These are phyloP conservation scores for Apis cerana DNA, from an alignment of 1,140 invertebrate species.

Conservation along the genomic window DNA sequence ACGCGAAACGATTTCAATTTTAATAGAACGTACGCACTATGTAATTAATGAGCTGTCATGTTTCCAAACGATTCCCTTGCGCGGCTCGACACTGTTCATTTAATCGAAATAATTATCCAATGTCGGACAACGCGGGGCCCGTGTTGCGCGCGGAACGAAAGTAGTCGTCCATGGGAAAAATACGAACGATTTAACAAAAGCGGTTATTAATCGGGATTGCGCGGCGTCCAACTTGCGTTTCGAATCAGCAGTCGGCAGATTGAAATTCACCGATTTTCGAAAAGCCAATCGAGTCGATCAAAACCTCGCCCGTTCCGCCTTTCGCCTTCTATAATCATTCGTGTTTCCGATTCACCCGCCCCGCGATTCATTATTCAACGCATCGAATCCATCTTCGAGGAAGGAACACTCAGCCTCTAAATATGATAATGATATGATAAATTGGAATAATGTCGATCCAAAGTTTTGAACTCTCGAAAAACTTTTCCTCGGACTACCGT, in stretches of 20 bases:
- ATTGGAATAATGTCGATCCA: neutral
- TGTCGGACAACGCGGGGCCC: neutral
- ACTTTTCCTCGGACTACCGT: too few species aligned
- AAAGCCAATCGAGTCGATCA: neutral
- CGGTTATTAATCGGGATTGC: slow-evolving; percentile 9
- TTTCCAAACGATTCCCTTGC: slow-evolving; percentile 26
- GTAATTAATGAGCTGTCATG: slow-evolving; percentile 41
- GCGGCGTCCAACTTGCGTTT: neutral
- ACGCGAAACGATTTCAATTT: neutral
- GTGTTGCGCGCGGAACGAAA: neutral
- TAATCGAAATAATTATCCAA: slow-evolving; percentile 29
- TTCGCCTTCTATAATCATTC: neutral
- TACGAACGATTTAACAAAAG: slow-evolving; percentile 21
- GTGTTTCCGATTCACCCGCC: neutral
- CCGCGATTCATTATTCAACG: neutral
- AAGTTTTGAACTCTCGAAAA: neutral
- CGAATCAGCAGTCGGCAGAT: neutral
- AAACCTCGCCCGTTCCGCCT: neutral
- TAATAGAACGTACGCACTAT: slow-evolving; percentile 14
- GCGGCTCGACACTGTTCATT: neutral
- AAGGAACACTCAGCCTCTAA: too few species aligned
- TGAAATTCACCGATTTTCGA: neutral
- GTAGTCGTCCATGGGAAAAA: slow-evolving; percentile 1
- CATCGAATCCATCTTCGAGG: neutral
- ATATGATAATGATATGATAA: neutral